Base-by-base conservation (phyloP, 2,113 vertebrate species). In the Gallinago paraguaiae region DNA sequence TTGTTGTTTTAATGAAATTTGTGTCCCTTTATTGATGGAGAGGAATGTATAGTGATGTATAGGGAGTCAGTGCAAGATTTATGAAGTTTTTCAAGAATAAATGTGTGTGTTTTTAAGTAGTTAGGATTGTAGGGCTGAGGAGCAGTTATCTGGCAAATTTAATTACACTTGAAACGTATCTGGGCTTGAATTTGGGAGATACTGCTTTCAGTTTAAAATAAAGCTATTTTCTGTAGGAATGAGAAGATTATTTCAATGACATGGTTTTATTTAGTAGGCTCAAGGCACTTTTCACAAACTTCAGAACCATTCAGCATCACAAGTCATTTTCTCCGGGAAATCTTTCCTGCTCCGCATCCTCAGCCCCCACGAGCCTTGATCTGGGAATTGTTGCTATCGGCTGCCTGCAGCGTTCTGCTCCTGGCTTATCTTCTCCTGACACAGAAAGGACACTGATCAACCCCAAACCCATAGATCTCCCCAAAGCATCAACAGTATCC, bases 381-480 rank as follows among this genome's bases (percentile, higher is more conserved):
- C 11, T 78, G 95, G 94, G 96, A 94, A 91, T 82, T 88, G 94
- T 89, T 92, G 95, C 82, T 95, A 94, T 97, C 97, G 92, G 88
- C 82, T 81, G 88, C 94, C 85, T 59, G 54, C 95, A 96, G 92
- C 15, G 17, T 22, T 93, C 90, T 85, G 87, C 89, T 91, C 76
- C 61, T 0, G 2, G 57, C 93, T 96, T 96, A 95, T 97, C 95
- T 96, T 31, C 64, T 37, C 11, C 77, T 33, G 45, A 46, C 77
- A 88, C 82, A 82, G 46, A 79, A 79, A 83, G 88, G 74, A 46
- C 80, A 28, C 54, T 95, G 59, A 93, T 96, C 94, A 70, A 6
- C 74, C 88, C 23, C 15, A 1, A 91, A 90, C 95, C 88, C 84
- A n/a, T n/a, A 72, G 45, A 60, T 70, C 77, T 90, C 76, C 82